phyloP scores from a whole-genome alignment of 2,888 invertebrate genomes.

The Cheilosia scutellata region DNA sequence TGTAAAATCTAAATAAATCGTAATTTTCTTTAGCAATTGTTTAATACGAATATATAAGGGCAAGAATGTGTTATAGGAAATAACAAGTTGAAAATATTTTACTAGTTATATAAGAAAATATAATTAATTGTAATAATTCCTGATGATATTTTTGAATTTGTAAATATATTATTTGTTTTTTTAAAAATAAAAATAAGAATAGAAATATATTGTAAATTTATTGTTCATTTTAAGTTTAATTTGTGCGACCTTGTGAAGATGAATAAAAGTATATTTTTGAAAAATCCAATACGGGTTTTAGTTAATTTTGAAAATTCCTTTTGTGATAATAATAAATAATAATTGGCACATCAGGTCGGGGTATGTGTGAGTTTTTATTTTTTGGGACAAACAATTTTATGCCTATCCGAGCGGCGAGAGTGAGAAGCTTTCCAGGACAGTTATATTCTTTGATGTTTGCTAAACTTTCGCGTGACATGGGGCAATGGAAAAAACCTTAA shows the following conservation, averaged over 20 bases:
- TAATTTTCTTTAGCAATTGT: conserved; percentile 5
- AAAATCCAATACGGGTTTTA: background rate
- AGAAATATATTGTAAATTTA: background rate
- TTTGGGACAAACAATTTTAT: no score
- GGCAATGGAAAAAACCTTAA: no score
- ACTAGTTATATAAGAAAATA: background rate
- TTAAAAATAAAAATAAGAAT: background rate
- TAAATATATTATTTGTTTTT: conserved; percentile 4
- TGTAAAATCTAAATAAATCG: background rate
- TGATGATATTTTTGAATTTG: conserved; percentile 43
- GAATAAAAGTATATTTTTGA: conserved; percentile 40
- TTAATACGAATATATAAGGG: conserved; percentile 32
- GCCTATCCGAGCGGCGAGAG: no score
- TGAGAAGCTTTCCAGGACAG: no score
- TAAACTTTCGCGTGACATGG: no score
- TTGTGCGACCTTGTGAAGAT: conserved; percentile 9
- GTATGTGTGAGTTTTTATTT: no score
- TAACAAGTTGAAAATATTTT: background rate
- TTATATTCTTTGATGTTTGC: no score
- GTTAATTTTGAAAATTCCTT: background rate
- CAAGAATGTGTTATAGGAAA: conserved; percentile 20
- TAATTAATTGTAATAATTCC: conserved; percentile 28
- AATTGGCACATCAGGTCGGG: no score
- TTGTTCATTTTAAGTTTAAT: background rate
- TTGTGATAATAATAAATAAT: no score